Evolutionary conservation across 2,113 vertebrate genomes (phyloP).

Genomic region (Alouatta palliata): DNA sequence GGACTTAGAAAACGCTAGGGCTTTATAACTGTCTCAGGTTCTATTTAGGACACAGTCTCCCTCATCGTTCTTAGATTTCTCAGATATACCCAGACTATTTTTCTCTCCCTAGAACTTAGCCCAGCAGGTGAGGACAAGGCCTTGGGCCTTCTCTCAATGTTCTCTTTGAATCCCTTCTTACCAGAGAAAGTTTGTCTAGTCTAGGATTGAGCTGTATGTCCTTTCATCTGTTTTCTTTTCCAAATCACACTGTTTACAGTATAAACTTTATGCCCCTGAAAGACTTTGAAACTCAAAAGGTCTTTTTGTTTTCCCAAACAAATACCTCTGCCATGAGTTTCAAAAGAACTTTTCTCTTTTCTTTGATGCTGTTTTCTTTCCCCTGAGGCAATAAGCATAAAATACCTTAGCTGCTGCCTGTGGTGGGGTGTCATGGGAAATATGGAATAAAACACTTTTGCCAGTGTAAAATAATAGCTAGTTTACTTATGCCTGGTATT

Average conservation of each 20-base stretch:
- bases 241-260: background rate
- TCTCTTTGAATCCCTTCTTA: background rate
- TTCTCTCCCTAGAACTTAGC: background rate
- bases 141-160: background rate
- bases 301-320: slow-evolving; percentile 25
- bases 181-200: background rate
- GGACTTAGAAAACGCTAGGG: background rate
- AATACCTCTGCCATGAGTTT: slow-evolving; percentile 20
- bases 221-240: background rate
- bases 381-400: slow-evolving; percentile 1
- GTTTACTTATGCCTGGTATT: background rate
- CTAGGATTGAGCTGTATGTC: background rate
- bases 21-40: background rate
- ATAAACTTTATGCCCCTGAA: background rate
- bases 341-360: background rate
- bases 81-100: background rate
- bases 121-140: rapidly evolving
- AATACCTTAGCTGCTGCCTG: background rate
- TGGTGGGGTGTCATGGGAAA: background rate
- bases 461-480: background rate
- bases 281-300: slow-evolving; percentile 14
- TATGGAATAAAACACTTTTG: background rate
- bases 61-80: background rate
- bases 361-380: background rate
- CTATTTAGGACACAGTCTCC: background rate